Evolutionary conservation across 2,888 invertebrate genomes (phyloP).

Genomic region (Therioaphis trifolii): DNA sequence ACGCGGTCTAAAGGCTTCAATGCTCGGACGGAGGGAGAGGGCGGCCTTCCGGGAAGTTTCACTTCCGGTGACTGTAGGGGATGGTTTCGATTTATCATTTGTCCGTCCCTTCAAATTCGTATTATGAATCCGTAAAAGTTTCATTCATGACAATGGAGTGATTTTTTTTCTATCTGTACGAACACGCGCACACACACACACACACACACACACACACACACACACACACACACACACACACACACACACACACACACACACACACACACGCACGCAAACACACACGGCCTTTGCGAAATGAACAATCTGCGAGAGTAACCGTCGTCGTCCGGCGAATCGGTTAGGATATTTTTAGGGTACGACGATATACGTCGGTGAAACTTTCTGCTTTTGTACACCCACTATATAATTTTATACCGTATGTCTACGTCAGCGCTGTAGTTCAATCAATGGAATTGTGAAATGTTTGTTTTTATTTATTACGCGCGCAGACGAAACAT

Average conservation of each 20-base stretch:
- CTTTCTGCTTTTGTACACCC: background rate
- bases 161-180: background rate
- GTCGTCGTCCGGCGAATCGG: background rate
- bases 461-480: slow-evolving; percentile 43
- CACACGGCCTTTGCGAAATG: no score
- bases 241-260: no score
- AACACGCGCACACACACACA: background rate
- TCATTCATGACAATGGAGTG: slow-evolving; percentile 32
- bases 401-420: background rate
- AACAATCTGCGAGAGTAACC: background rate
- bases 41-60: slow-evolving; percentile 23
- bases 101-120: slow-evolving; percentile 9
- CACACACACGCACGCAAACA: no score
- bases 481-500: background rate
- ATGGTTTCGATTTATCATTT: slow-evolving; percentile 47
- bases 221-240: no score
- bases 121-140: slow-evolving; percentile 56
- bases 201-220: no score
- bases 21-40: background rate
- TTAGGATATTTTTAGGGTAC: background rate
- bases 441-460: slow-evolving; percentile 30
- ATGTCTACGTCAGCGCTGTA: background rate
- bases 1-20: background rate
- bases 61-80: slow-evolving; percentile 35
- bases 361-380: slow-evolving; percentile 5